Base-by-base conservation (phyloP, 2,113 vertebrate species). In the Numida meleagris region DNA sequence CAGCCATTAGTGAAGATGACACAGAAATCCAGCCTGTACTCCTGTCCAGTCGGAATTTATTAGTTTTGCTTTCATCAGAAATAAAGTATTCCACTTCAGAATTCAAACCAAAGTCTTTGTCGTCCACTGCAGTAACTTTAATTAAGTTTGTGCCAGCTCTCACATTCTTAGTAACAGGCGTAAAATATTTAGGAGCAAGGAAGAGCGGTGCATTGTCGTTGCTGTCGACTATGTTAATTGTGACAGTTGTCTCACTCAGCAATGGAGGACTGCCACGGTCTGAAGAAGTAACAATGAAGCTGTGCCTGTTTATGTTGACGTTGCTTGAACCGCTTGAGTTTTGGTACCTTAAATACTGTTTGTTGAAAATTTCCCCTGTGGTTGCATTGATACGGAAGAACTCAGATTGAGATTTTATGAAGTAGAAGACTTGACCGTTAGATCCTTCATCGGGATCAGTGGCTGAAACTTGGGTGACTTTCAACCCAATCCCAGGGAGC, bases 401-500 rank as follows among this genome's bases (percentile, higher is more conserved):
- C 89, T 99, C 99, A 0, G 99, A 99, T 94, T 99, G 99, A 33
- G 99, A 99, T 83, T 99, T 98, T 45, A 99, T 99, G 83, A 99
- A 99, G 82, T 99, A 99, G 97, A 99, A 99, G 43, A 99, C 98
- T 91, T 99, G 99, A 34, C 99, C 98, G 0, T 99, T 99, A 6
- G 98, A 97, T 5, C 98, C 99, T 43, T 99, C 98, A 25, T 99
- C 99, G 0, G 99, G 98, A 97, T 99, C 99, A 0, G 98, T 97
- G 33, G 99, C 99, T 12, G 98, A 99, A 62, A 99, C 99, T 81
- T 96, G 98, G 5, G 98, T 98, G 36, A 99, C 99, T 70, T 97
- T 97, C 29, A 98, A 98, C 25, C 99, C 99, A 29, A 98, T 89
- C 33, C 99, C 99, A 14, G 98, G 97, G 77, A 99, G 98, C 90